A percentile compares a stretch with the other conserved stretches of the same genome.
Evolutionary conservation across 1,140 invertebrate species (phyloP).

Genomic region (Calliopsis andreniformis): DNA sequence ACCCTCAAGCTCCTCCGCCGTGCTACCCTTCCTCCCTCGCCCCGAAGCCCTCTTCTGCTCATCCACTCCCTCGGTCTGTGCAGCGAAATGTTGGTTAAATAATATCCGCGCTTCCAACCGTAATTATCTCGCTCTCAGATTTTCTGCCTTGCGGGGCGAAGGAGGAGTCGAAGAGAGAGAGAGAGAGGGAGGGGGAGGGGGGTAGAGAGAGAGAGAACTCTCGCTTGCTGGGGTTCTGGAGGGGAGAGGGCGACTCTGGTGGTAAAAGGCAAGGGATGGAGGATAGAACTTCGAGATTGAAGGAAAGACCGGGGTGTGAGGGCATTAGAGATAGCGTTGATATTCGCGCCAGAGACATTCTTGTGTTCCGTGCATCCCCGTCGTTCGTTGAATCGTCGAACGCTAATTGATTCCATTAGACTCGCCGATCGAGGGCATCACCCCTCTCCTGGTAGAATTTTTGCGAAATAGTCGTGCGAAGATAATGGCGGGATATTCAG

Average conservation of each 20-base stretch:
- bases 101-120: constrained; percentile 77
- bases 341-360: constrained; percentile 62
- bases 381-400: background rate
- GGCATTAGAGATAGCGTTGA: constrained; percentile 63
- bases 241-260: constrained; percentile 18
- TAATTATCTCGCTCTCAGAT: constrained; percentile 79
- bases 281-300: constrained; percentile 67
- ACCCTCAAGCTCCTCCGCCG: constrained; percentile 60
- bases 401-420: constrained; percentile 12
- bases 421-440: background rate
- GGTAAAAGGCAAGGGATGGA: constrained; percentile 45
- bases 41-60: constrained; percentile 46
- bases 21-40: constrained; percentile 13
- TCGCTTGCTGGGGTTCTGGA: background rate
- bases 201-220: background rate
- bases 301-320: constrained; percentile 54
- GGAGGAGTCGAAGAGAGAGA: constrained; percentile 46
- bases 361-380: background rate
- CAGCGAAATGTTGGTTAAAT: constrained; percentile 78
- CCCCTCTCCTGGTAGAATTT: background rate
- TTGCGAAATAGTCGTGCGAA: background rate
- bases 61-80: constrained; percentile 62
- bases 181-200: background rate
- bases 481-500: background rate
- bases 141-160: constrained; percentile 70